A percentile compares a stretch with the other conserved stretches of the same genome.
Evolutionary conservation across 2,888 invertebrate species (phyloP).

Genomic region (Ashinkailepas kermadecensis): DNA sequence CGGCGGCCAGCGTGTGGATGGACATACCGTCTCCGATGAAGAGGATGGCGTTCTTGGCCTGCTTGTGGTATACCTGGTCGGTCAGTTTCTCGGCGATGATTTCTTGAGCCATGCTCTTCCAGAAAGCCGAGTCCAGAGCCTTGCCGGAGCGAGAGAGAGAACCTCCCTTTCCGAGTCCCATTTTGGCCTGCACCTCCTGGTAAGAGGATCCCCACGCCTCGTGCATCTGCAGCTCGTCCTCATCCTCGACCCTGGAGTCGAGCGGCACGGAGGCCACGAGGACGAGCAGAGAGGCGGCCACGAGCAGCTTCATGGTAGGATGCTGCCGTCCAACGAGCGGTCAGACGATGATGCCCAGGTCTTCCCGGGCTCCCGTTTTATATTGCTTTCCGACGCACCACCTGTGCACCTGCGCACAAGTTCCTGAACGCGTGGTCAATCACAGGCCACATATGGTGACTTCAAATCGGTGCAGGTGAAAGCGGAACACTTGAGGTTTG

Average conservation of each 20-base stretch:
- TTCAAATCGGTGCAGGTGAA: neutral
- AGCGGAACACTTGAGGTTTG: neutral
- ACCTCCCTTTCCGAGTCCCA: neutral
- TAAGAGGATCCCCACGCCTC: neutral
- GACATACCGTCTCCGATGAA: constrained; percentile 15
- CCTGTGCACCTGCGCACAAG: neutral
- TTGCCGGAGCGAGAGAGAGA: neutral
- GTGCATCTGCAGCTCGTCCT: neutral
- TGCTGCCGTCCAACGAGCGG: neutral
- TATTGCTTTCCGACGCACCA: neutral
- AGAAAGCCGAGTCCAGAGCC: neutral
- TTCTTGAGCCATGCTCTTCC: neutral
- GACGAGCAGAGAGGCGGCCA: neutral
- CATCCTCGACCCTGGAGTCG: neutral
- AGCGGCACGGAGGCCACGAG: neutral
- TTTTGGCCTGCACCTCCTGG: neutral
- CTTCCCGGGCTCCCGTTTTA: neutral
- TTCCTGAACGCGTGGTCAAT: neutral
- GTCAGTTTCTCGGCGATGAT: too few relatives aligned
- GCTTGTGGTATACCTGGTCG: neutral
- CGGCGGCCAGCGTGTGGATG: neutral
- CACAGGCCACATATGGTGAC: neutral
- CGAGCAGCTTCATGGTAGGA: neutral
- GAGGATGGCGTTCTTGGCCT: constrained; percentile 10
- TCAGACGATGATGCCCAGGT: too few relatives aligned